Evolutionary conservation across 2,113 vertebrate genomes (phyloP).

Genomic region (Sinocyclocheilus anophthalmus): DNA sequence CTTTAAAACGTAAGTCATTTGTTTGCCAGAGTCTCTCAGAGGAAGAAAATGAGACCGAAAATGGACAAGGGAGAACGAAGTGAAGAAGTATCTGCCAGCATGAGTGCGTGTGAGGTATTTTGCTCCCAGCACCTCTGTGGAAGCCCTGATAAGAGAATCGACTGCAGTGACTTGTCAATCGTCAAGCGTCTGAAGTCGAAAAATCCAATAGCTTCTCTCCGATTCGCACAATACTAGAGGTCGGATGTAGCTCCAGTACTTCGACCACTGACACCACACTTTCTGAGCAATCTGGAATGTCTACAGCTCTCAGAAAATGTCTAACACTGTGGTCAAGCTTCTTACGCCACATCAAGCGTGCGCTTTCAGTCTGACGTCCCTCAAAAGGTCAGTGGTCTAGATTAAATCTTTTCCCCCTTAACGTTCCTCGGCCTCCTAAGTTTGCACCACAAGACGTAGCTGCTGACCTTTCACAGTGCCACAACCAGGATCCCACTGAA

Average conservation of each 20-base stretch:
- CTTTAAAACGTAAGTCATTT: conserved; percentile 41
- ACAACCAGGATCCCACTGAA: conserved; percentile 30
- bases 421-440: conserved; percentile 8
- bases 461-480: conserved; percentile 39
- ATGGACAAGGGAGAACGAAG: conserved; percentile 37
- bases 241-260: conserved; percentile 20
- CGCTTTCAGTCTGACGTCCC: conserved; percentile 26
- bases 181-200: conserved; percentile 67
- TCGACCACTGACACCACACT: conserved; percentile 42
- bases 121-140: conserved; percentile 72
- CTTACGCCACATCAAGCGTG: conserved; percentile 10
- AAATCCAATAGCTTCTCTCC: conserved; percentile 69
- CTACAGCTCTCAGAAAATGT: conserved; percentile 24
- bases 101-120: conserved; percentile 56
- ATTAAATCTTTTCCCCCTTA: conserved; percentile 22
- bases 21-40: conserved; percentile 38
- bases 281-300: conserved; percentile 32
- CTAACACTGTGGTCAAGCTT: conserved; percentile 11
- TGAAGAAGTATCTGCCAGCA: conserved; percentile 33
- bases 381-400: conserved; percentile 44
- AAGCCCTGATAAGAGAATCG: conserved; percentile 73
- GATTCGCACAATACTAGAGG: conserved; percentile 67
- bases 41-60: conserved; percentile 46
- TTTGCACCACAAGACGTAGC: conserved; percentile 1
- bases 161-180: conserved; percentile 68